A percentile compares a stretch with the other conserved stretches of the same genome.
Evolutionary conservation across 2,797 vertebrate genomes (phyloP).

Genomic region (Acipenser transmontanus): DNA sequence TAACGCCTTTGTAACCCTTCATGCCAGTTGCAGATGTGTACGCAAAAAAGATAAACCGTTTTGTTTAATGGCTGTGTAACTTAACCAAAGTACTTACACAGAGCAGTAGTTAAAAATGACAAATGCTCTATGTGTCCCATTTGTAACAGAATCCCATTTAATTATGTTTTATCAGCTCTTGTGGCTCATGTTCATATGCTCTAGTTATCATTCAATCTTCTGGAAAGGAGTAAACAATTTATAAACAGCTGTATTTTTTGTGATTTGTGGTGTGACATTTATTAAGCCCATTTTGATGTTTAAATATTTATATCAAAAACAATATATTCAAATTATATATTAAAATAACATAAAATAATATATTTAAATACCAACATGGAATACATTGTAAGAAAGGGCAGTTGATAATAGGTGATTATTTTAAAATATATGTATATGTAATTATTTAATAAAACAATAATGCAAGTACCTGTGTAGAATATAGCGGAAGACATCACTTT

Average conservation of each 20-base stretch:
- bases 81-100: constrained; percentile 52
- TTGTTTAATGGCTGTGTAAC: constrained; percentile 68
- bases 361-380: too few species aligned
- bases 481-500: background rate
- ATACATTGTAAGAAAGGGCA: too few species aligned
- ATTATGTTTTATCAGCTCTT: constrained; percentile 55
- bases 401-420: too few species aligned
- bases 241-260: too few species aligned
- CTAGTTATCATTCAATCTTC: constrained; percentile 47
- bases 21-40: constrained; percentile 59
- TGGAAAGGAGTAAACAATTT: constrained; percentile 21
- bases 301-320: too few species aligned
- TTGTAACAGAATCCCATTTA: constrained; percentile 59
- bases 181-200: constrained; percentile 51
- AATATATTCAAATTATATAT: too few species aligned
- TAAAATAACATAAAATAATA: too few species aligned
- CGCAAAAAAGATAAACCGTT: constrained; percentile 63
- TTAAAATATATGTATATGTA: background rate
- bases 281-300: too few species aligned
- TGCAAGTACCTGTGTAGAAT: constrained; percentile 2
- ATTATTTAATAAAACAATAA: constrained; percentile 20
- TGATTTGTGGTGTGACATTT: too few species aligned
- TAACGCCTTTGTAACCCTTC: constrained; percentile 30
- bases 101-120: constrained; percentile 50
- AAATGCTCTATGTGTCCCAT: constrained; percentile 44